phyloP scores from a whole-genome alignment of 2,888 invertebrate species.

The Andrena praecox region DNA sequence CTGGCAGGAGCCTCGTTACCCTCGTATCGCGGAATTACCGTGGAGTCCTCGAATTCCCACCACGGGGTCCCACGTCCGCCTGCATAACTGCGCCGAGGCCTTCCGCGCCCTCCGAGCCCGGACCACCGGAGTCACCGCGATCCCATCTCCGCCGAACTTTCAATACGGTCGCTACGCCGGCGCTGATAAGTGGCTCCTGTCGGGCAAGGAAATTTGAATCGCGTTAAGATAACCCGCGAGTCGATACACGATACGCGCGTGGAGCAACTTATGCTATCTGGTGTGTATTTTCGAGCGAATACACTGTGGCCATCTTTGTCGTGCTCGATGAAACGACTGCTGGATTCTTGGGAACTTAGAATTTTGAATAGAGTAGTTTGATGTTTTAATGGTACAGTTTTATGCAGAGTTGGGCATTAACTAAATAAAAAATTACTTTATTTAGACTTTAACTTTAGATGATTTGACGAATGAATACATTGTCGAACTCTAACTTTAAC shows the following conservation, averaged over 20 bases:
- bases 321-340: too few relatives aligned
- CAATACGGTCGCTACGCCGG: not conserved
- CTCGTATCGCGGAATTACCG: constrained; percentile 74
- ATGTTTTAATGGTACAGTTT: too few relatives aligned
- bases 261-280: too few relatives aligned
- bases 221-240: not conserved
- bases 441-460: too few relatives aligned
- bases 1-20: constrained; percentile 76
- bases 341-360: too few relatives aligned
- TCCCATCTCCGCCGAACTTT: constrained; percentile 23
- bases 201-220: constrained; percentile 2
- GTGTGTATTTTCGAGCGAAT: not conserved
- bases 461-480: too few relatives aligned
- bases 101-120: not conserved
- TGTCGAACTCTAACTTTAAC: too few relatives aligned
- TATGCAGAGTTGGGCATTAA: too few relatives aligned
- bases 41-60: constrained; percentile 65
- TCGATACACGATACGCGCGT: too few relatives aligned
- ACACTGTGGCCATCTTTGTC: too few relatives aligned
- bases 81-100: constrained; percentile 4
- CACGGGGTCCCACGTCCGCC: constrained; percentile 25
- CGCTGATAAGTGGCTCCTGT: not conserved
- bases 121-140: constrained; percentile 18
- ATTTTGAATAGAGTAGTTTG: too few relatives aligned
- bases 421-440: too few relatives aligned